Base-by-base conservation (phyloP, 2,888 invertebrate species). In the Orthonevra nobilis region DNA sequence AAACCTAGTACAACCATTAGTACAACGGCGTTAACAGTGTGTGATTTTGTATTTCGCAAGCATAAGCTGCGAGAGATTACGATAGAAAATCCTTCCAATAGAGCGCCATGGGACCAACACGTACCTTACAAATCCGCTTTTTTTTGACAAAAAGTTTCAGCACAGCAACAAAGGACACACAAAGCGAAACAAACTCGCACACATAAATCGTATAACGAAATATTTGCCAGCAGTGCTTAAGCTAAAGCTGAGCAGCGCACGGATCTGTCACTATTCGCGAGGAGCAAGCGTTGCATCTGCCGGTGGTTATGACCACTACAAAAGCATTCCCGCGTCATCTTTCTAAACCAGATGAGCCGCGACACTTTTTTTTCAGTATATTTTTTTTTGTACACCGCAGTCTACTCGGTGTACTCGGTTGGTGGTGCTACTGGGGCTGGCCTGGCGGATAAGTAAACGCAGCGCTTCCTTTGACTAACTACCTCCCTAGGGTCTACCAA, bases 401-500 rank as follows among this genome's bases (percentile, higher is more conserved):
- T 6, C 9, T 9, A 15, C 48, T 40, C 56, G 56, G 56, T 68
- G 68, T 46, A 60, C 54, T 61, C 32, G 46, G 34, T 30, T 10
- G 56, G 56, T 69, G 48, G 38, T 20, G 42, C 56, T 54, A 54
- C 52, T 17, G n/a, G n/a, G n/a, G n/a, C n/a, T n/a, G 32, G 40
- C 32, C 40, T 50, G 28, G 19, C 48, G 44, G 61, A 60, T 40
- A 42, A 34, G 23, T 12, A 12, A 63, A 68, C 42, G 61, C 50
- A 81, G 38, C 54, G 74, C 68, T 74, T 74, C 74, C 74, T 81
- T 74, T 81, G 74, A 74, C 81, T 81, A 74, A 81, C 81, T 81
- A 81, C 68, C 58, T 79, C 79, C 73, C 79, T 32, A 46, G 81
- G 34, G 74, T 48, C 60, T 15, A 20, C 38, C 20, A 3, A 58